A percentile compares a stretch with the other conserved stretches of the same genome.
Evolutionary conservation across 2,797 vertebrate species (phyloP).

Genomic region (Pelobates cultripes): DNA sequence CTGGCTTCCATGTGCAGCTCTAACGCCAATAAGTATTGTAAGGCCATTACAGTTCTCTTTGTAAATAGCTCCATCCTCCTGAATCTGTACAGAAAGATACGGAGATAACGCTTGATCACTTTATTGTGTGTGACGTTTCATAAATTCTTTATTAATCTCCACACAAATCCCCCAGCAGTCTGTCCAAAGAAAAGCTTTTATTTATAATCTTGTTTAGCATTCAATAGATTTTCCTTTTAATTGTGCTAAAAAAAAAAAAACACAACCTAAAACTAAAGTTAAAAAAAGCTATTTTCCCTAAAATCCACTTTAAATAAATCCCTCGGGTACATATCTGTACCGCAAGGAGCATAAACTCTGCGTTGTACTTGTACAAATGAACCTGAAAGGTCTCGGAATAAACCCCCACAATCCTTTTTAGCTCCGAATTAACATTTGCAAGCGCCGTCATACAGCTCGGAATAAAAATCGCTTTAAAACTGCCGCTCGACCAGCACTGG

Average conservation of each 20-base stretch:
- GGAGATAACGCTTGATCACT: not conserved
- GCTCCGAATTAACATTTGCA: conserved; percentile 19
- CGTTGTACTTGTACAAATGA: not conserved
- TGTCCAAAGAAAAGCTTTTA: not conserved
- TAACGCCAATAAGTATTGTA: no score
- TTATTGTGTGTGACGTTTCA: not conserved
- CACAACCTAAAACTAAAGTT: no score
- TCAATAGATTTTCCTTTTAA: conserved; percentile 32
- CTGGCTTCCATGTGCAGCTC: no score
- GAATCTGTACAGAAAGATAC: not conserved
- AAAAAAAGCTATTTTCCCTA: not conserved
- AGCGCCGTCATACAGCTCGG: not conserved
- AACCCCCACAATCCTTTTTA: not conserved
- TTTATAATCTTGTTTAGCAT: conserved; percentile 24
- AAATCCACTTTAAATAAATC: not conserved
- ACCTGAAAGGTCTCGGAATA: conserved; percentile 1
- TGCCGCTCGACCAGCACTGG: no score
- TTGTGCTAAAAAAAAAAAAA: not conserved
- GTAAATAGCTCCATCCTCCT: not conserved
- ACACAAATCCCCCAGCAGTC: conserved; percentile 13
- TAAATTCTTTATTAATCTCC: not conserved
- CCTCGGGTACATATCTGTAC: conserved; percentile 6
- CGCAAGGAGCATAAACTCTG: not conserved
- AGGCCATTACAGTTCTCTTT: no score
- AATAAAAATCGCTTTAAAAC: no score